Conservation (phyloP, 1,140 invertebrate genomes). For the Muscidifurax raptorellus region DNA sequence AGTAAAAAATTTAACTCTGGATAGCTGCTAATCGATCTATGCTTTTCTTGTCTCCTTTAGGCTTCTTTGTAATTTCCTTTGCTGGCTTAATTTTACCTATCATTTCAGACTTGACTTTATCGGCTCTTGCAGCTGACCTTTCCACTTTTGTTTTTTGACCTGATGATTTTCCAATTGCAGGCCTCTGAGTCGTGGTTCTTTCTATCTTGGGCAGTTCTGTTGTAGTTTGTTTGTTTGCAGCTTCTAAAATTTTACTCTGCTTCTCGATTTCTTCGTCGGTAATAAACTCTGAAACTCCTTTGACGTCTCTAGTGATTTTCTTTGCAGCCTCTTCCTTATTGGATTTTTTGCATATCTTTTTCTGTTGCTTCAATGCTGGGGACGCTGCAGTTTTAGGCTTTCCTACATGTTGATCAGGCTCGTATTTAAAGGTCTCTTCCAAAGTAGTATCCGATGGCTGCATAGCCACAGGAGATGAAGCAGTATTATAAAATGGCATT, state of each 20-base stretch:
- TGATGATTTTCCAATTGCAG: background rate
- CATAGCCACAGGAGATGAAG: background rate
- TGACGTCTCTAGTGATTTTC: slow-evolving; percentile 29
- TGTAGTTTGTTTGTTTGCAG: background rate
- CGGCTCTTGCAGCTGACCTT: background rate
- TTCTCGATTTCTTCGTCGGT: slow-evolving; percentile 7
- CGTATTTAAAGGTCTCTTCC: background rate
- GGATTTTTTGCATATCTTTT: slow-evolving; percentile 50
- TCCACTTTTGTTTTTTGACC: background rate
- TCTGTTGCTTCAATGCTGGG: background rate
- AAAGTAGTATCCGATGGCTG: background rate
- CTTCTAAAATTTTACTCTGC: background rate
- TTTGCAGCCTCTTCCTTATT: background rate
- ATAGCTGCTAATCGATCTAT: background rate
- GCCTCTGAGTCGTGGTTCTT: slow-evolving; percentile 27
- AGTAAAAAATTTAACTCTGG: slow-evolving; percentile 9
- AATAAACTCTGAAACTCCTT: background rate
- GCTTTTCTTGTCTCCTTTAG: background rate
- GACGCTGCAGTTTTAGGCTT: background rate
- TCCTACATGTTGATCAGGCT: background rate
- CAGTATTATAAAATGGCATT: slow-evolving; percentile 3
- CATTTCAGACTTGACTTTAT: slow-evolving; percentile 6
- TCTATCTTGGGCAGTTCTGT: slow-evolving; percentile 21
- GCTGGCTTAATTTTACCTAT: slow-evolving; percentile 20
- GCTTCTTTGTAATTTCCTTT: slow-evolving; percentile 23